phyloP scores from a whole-genome alignment of 2,113 vertebrate species.

The Nansenia antarctica region DNA sequence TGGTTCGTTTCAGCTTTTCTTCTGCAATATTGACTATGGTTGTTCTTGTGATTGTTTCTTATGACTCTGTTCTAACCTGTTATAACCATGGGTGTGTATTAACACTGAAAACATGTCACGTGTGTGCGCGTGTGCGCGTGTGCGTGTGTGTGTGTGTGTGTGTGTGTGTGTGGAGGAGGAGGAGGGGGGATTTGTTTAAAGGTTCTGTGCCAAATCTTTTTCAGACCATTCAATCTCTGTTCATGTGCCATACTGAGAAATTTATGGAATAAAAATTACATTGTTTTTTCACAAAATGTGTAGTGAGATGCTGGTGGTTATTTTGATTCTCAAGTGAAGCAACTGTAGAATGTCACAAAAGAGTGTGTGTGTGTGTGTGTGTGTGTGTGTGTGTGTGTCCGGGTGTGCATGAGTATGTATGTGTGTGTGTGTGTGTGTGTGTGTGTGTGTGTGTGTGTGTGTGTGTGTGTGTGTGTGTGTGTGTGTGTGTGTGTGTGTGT shows the following conservation, averaged over 20 bases:
- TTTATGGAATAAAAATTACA: slow-evolving; percentile 74
- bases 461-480: slow-evolving; percentile 8
- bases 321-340: slow-evolving; percentile 16
- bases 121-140: slow-evolving; percentile 20
- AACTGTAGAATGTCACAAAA: slow-evolving; percentile 41
- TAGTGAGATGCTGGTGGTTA: neutral
- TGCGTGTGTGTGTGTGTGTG: slow-evolving; percentile 29
- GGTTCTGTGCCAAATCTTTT: slow-evolving; percentile 74
- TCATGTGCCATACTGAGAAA: slow-evolving; percentile 73
- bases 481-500: slow-evolving; percentile 8
- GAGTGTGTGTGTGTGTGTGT: slow-evolving; percentile 10
- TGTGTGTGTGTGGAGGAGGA: too few species aligned
- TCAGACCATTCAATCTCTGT: slow-evolving; percentile 72
- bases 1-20: slow-evolving; percentile 48
- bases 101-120: slow-evolving; percentile 38
- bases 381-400: neutral
- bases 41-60: slow-evolving; percentile 64
- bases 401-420: neutral
- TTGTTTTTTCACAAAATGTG: slow-evolving; percentile 62
- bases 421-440: neutral
- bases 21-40: slow-evolving; percentile 65
- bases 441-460: neutral
- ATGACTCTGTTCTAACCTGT: slow-evolving; percentile 64
- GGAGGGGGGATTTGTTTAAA: slow-evolving; percentile 66
- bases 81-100: slow-evolving; percentile 60